Base-by-base conservation (phyloP, 30 jellyfish, hydroid and myxozoan genomes). In the Chironex yamaguchii region DNA sequence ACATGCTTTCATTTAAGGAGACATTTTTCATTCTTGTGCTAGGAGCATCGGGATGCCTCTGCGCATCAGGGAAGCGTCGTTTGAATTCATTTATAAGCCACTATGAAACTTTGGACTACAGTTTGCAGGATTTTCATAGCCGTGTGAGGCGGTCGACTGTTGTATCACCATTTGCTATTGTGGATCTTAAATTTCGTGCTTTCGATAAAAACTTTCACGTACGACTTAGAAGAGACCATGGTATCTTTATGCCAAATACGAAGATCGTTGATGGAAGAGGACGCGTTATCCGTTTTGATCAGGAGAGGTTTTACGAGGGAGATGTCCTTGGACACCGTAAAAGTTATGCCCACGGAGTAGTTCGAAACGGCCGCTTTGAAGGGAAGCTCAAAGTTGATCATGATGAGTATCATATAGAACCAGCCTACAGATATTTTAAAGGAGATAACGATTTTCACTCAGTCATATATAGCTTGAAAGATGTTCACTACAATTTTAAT, bases 401-500 rank as follows among this genome's bases (percentile, higher is more conserved):
- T 22, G 97, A 92, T 29, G 94, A 66, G 28, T 92, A 33, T 67
- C 97, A 92, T 81, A 91, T 92, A 22, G 98, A 92, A 76, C 98
- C 98, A 13, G 97, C 98, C 4, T 58, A 82, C 30, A 63, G 92
- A 29, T 92, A 92, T 70, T 92, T 92, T 80, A 79, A 92, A 52
- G 49, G 74, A 0, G 83, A 81, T 12, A 75, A 68, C n/a, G 83
- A 84, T 33, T 92, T 86, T 74, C 98, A 92, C 50, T 92, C 98
- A 3, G 97, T 92, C 32, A 92, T 92, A 20, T 92, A 86, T 71
- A 87, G 71, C 28, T 83, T n/a, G 2, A 34, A 70, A 30, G 98
- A 92, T 87, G 98, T 92, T 48, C 71, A 82, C 27, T 91, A 93
- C 31, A 52, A 81, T 35, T 80, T 58, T 36, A 79, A 87, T 31